Evolutionary conservation across 2,888 invertebrate species (phyloP).

Genomic region (Acrocyrtus sp.): DNA sequence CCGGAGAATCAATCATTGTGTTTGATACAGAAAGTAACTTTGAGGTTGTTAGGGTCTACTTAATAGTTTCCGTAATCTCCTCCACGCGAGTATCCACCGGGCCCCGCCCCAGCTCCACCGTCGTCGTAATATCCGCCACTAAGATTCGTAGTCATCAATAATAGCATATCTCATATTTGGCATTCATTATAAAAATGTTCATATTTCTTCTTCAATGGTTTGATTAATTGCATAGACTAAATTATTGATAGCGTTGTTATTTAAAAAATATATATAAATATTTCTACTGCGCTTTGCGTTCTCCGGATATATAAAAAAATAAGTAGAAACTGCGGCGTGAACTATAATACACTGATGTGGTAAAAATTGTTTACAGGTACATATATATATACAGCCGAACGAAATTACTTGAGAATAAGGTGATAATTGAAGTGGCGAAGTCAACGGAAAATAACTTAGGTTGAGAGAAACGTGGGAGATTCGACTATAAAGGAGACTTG

Average conservation of each 20-base stretch:
- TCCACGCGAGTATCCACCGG: constrained; percentile 57
- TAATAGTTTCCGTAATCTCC: constrained; percentile 62
- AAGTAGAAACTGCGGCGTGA: not conserved
- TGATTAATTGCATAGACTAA: constrained; percentile 3
- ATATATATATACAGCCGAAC: not conserved
- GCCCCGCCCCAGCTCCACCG: constrained; percentile 53
- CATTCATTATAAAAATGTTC: constrained; percentile 5
- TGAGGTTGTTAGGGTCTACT: constrained; percentile 35
- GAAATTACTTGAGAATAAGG: too few species aligned
- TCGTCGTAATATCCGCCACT: constrained; percentile 58
- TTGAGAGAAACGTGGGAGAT: constrained; percentile 9
- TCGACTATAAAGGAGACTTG: not conserved
- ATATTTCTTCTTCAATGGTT: not conserved
- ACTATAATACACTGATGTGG: too few species aligned
- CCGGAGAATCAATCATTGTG: constrained; percentile 43
- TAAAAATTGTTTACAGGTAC: not conserved
- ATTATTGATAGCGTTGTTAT: constrained; percentile 8
- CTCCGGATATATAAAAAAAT: not conserved
- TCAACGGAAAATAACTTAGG: not conserved
- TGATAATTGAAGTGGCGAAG: not conserved
- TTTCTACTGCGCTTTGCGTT: not conserved
- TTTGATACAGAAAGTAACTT: too few species aligned
- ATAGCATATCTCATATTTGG: constrained; percentile 44
- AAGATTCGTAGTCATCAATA: constrained; percentile 54
- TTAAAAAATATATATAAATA: not conserved